Evolutionary conservation across 64 coral and sea anemone species (phyloP).

Genomic region (Stichodactyla mertensii): DNA sequence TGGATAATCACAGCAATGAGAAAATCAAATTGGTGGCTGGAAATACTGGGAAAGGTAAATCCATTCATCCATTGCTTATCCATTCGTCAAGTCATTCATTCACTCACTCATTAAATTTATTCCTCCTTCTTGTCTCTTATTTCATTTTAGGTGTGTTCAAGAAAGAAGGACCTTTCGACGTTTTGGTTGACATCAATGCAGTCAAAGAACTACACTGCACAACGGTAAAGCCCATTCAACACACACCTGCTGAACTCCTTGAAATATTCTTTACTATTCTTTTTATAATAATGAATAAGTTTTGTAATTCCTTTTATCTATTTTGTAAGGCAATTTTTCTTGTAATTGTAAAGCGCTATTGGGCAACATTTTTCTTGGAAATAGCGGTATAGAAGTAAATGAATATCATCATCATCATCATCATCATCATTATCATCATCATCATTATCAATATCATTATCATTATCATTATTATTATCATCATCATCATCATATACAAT

Average conservation of each 20-base stretch:
- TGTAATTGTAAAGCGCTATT: too few relatives aligned
- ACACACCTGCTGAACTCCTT: too few relatives aligned
- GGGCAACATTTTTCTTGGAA: too few relatives aligned
- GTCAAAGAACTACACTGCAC: slow-evolving; percentile 51
- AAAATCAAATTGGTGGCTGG: slow-evolving; percentile 67
- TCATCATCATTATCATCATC: neutral
- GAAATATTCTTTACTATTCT: too few relatives aligned
- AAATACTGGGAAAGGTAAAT: slow-evolving; percentile 82
- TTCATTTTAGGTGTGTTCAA: slow-evolving; percentile 65
- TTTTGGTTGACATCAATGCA: slow-evolving; percentile 57
- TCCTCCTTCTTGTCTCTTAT: neutral
- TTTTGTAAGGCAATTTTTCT: too few relatives aligned
- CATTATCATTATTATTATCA: neutral
- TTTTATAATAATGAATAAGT: too few relatives aligned
- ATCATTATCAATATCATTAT: too few relatives aligned
- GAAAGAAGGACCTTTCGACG: slow-evolving; percentile 51
- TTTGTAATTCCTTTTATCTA: neutral
- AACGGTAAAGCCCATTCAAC: neutral
- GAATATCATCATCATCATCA: too few relatives aligned
- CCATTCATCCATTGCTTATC: neutral
- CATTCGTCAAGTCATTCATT: too few relatives aligned
- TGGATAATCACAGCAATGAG: slow-evolving; percentile 41
- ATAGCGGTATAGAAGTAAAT: too few relatives aligned
- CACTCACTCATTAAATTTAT: too few relatives aligned
- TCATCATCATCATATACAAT: neutral